Evolutionary conservation across 2,797 vertebrate species (phyloP).

Genomic region (Hydrophis major): DNA sequence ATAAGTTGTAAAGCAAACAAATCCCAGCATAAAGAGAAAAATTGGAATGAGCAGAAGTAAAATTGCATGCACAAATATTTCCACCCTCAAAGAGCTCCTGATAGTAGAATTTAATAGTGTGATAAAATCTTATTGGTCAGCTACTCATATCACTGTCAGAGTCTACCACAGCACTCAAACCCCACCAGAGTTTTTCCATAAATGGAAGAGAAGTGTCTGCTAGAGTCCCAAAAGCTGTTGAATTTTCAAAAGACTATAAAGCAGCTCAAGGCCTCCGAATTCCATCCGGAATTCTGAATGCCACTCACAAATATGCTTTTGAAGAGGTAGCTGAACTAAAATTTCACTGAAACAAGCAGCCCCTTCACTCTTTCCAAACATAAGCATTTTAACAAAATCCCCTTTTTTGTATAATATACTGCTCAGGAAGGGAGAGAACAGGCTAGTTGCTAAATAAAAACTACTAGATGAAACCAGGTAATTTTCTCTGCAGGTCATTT

Average conservation of each 20-base stretch:
- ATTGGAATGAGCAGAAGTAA: neutral
- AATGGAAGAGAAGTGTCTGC: neutral
- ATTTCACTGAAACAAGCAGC: neutral
- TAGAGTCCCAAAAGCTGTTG: neutral
- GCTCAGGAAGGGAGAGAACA: neutral
- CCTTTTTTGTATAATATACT: neutral
- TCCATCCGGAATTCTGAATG: neutral
- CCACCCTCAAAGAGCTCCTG: neutral
- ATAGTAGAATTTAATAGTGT: neutral
- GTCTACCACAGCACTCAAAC: neutral
- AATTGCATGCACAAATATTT: neutral
- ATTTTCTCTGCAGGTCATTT: conserved; percentile 12
- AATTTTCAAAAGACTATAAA: neutral
- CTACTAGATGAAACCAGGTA: neutral
- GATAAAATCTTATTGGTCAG: neutral
- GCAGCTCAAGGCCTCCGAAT: neutral
- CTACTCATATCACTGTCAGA: neutral
- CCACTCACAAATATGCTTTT: neutral
- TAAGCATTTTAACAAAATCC: neutral
- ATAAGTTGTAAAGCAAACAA: neutral
- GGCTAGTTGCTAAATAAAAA: neutral
- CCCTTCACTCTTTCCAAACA: neutral
- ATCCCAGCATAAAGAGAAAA: neutral
- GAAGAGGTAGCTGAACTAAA: neutral
- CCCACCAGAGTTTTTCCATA: neutral